phyloP scores from a whole-genome alignment of 2,888 invertebrate species.

The Lamproptera curius region DNA sequence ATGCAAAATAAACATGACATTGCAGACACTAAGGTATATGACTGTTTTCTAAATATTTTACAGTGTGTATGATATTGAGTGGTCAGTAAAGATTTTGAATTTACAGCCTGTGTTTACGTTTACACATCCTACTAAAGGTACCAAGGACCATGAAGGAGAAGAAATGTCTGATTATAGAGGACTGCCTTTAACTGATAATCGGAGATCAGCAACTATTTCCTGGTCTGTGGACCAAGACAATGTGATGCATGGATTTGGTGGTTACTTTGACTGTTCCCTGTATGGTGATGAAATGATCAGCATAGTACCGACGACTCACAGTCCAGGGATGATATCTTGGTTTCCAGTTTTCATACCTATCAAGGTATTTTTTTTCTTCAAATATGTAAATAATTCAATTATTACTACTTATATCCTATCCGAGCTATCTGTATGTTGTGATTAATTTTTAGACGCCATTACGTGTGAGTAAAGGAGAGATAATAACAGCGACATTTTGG shows the following conservation, averaged over 20 bases:
- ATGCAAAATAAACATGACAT: conserved; percentile 91
- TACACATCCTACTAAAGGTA: conserved; percentile 90
- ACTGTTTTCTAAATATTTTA: too few species aligned
- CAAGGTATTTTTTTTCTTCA: conserved; percentile 82
- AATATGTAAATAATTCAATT: too few species aligned
- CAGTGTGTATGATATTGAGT: too few species aligned
- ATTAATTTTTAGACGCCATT: conserved; percentile 81
- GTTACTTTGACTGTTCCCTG: conserved; percentile 94
- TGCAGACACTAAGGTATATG: conserved; percentile 79
- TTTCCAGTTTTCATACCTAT: conserved; percentile 97
- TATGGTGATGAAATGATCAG: conserved; percentile 92
- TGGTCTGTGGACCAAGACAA: conserved; percentile 87
- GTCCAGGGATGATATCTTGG: conserved; percentile 97
- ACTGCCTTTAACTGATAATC: conserved; percentile 86
- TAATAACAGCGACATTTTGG: conserved; percentile 92
- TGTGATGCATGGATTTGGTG: conserved; percentile 95
- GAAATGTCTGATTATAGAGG: conserved; percentile 81
- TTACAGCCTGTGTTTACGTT: conserved; percentile 89
- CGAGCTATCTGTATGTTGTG: too few species aligned
- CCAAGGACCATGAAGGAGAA: conserved; percentile 81
- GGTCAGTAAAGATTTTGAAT: not conserved
- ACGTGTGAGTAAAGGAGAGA: conserved; percentile 82
- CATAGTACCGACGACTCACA: conserved; percentile 93
- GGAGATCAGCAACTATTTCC: conserved; percentile 81
- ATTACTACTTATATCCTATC: too few species aligned